Evolutionary conservation across 1,140 invertebrate species (phyloP).

Genomic region (Glomeris maerens): DNA sequence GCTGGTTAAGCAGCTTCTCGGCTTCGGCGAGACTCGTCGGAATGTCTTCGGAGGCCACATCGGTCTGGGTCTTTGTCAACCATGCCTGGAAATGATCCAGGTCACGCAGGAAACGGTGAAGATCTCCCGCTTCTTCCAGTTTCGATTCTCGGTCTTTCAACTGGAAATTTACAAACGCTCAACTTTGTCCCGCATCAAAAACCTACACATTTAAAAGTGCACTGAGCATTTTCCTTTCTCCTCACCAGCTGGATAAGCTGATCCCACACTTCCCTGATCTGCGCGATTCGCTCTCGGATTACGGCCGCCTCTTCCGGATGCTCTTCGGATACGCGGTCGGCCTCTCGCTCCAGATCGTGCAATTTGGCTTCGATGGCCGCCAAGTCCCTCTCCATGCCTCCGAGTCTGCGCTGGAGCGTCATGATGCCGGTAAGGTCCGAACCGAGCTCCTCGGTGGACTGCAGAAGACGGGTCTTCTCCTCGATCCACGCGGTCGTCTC

Average conservation of each 20-base stretch:
- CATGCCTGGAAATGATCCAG: constrained; percentile 99
- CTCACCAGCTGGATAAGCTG: constrained; percentile 84
- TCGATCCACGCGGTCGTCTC: constrained; percentile 99
- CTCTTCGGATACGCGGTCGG: constrained; percentile 72
- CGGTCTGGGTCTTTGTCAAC: constrained; percentile 94
- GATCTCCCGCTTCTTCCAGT: constrained; percentile 93
- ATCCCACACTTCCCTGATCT: constrained; percentile 88
- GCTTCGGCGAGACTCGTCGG: constrained; percentile 92
- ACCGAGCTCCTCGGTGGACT: constrained; percentile 81
- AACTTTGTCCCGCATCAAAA: too few relatives aligned
- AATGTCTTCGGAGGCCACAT: constrained; percentile 94
- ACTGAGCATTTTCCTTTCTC: too few relatives aligned
- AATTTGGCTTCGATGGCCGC: constrained; percentile 96
- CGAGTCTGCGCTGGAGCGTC: constrained; percentile 64
- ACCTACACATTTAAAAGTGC: too few relatives aligned
- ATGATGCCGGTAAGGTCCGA: constrained; percentile 85
- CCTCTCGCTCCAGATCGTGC: constrained; percentile 81
- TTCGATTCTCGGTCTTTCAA: constrained; percentile 94
- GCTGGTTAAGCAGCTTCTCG: constrained; percentile 84
- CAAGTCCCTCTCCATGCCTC: constrained; percentile 95
- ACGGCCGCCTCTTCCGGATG: constrained; percentile 91
- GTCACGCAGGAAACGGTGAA: constrained; percentile 95
- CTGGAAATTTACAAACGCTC: too few relatives aligned
- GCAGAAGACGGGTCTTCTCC: constrained; percentile 94
- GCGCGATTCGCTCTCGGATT: constrained; percentile 75